These are phyloP conservation scores for Hipposideros armiger DNA, from an alignment of 2,113 vertebrate genomes.

Conservation along the genomic window DNA sequence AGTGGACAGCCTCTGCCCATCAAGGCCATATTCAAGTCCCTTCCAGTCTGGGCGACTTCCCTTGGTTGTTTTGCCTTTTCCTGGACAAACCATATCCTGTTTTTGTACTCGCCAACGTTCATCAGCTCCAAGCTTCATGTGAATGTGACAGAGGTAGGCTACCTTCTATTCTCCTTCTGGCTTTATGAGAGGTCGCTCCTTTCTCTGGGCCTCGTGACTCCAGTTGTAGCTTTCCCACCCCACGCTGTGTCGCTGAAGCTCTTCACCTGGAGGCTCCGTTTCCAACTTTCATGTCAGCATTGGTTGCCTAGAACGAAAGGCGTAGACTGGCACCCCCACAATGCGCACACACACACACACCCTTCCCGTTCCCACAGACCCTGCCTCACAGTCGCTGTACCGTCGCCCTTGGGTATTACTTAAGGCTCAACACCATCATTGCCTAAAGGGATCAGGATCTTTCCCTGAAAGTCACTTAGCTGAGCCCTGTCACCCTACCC, in stretches of 20 bases:
- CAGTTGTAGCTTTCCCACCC: not conserved
- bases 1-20: conserved; percentile 88
- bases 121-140: conserved; percentile 89
- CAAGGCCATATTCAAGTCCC: conserved; percentile 86
- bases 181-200: not conserved
- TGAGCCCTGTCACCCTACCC: not conserved
- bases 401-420: not conserved
- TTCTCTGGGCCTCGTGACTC: not conserved
- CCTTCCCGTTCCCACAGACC: not conserved
- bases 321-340: not conserved
- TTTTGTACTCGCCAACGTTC: conserved; percentile 89
- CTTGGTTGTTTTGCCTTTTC: conserved; percentile 87
- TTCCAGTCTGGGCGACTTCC: conserved; percentile 90
- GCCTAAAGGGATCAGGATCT: not conserved
- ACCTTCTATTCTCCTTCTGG: not conserved
- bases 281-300: not conserved
- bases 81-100: conserved; percentile 89
- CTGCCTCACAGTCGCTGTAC: not conserved
- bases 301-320: not conserved
- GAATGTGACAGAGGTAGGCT: conserved; percentile 87
- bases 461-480: not conserved
- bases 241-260: not conserved
- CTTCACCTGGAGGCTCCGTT: not conserved
- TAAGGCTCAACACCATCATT: not conserved
- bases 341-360: rapidly evolving